Conservation (phyloP, 2,113 vertebrate genomes). For the Zootoca vivipara region DNA sequence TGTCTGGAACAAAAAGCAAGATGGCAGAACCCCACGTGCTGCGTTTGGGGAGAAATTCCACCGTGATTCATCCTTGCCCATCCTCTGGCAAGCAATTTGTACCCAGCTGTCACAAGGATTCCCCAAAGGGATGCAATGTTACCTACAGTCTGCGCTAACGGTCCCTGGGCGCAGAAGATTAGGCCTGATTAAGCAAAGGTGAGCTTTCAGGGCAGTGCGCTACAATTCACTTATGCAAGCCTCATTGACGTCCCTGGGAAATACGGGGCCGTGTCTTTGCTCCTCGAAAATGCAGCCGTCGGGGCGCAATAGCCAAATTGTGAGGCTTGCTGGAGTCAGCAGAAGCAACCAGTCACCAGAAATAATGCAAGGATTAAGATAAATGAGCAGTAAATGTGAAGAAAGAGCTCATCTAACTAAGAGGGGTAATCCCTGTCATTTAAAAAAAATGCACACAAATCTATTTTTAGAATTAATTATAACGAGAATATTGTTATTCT, state of each 20-base stretch:
- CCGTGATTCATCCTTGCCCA: neutral
- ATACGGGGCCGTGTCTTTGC: neutral
- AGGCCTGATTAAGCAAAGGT: slow-evolving; percentile 26
- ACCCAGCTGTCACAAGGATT: neutral
- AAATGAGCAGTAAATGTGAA: slow-evolving; percentile 38
- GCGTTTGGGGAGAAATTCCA: neutral
- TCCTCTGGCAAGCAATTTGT: slow-evolving; percentile 6
- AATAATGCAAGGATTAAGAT: slow-evolving; percentile 54
- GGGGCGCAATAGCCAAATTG: slow-evolving; percentile 46
- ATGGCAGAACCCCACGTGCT: neutral
- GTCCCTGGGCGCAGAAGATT: neutral
- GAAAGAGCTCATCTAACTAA: slow-evolving; percentile 10
- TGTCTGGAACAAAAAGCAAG: neutral
- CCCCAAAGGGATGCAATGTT: neutral
- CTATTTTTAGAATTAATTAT: neutral
- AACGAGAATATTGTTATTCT: neutral
- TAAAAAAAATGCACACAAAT: neutral
- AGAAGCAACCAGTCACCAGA: slow-evolving; percentile 55
- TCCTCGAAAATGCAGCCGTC: slow-evolving; percentile 33
- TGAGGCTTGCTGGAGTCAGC: slow-evolving; percentile 53
- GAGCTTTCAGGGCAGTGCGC: neutral
- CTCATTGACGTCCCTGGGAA: slow-evolving; percentile 41
- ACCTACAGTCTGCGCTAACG: slow-evolving; percentile 4
- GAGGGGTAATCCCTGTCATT: slow-evolving; percentile 22
- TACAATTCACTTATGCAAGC: slow-evolving; percentile 34